Conservation (phyloP, 2,113 vertebrate genomes). For the Burhinus bistriatus region DNA sequence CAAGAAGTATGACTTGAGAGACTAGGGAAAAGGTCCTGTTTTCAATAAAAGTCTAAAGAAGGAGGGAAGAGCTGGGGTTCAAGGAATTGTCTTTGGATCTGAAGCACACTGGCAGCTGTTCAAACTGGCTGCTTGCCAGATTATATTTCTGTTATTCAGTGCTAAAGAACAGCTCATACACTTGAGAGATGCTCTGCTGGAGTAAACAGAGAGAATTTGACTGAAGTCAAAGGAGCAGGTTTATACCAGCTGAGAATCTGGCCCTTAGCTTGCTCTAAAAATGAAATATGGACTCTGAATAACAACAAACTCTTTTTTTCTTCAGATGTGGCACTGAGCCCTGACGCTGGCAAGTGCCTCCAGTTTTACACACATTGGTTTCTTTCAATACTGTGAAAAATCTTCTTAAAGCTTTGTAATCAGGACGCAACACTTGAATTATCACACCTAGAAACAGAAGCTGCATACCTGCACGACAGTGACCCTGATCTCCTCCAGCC, state of each 20-base stretch:
- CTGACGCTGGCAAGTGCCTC: background rate
- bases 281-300: background rate
- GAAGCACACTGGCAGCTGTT: background rate
- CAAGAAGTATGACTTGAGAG: background rate
- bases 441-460: background rate
- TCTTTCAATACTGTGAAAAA: background rate
- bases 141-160: constrained; percentile 7
- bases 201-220: background rate
- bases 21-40: constrained; percentile 5
- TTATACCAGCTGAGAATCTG: background rate
- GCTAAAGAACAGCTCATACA: background rate
- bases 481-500: background rate
- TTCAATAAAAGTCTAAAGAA: constrained; percentile 16
- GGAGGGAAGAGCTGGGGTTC: background rate
- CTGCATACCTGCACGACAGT: background rate
- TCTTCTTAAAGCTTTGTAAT: background rate
- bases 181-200: background rate
- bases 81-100: constrained; percentile 28
- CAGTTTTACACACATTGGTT: background rate
- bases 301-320: background rate
- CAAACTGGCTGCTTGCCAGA: background rate
- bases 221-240: background rate
- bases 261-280: background rate
- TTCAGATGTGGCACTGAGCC: background rate
- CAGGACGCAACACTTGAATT: background rate